Evolutionary conservation across 2,888 invertebrate genomes (phyloP).

Genomic region (Nezara viridula): DNA sequence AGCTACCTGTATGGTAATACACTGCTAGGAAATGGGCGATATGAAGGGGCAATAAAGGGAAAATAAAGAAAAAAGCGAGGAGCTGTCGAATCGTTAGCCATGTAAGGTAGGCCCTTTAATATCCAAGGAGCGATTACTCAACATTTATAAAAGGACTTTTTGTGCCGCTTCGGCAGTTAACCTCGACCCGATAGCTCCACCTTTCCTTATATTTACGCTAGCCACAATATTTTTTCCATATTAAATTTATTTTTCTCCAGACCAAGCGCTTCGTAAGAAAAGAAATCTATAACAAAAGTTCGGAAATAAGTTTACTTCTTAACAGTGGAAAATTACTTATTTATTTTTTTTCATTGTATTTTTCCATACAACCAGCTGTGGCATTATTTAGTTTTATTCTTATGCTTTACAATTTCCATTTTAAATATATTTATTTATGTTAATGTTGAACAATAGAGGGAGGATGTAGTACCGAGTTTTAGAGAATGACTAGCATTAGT

Average conservation of each 20-base stretch:
- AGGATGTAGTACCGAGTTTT: too few species aligned
- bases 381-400: too few species aligned
- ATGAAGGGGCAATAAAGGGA: neutral
- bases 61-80: neutral
- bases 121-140: slow-evolving; percentile 11
- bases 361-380: too few species aligned
- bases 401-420: too few species aligned
- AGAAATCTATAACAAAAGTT: too few species aligned
- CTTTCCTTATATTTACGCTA: neutral
- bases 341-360: too few species aligned
- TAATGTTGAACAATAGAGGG: too few species aligned
- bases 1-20: neutral
- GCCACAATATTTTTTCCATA: neutral
- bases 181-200: neutral
- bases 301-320: too few species aligned
- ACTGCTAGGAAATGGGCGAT: neutral
- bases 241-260: neutral
- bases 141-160: slow-evolving; percentile 35
- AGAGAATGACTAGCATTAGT: too few species aligned
- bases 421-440: too few species aligned
- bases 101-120: neutral
- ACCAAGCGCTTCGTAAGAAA: too few species aligned
- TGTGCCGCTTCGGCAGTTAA: neutral
- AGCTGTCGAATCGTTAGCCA: neutral
- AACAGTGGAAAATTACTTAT: too few species aligned